Base-by-base conservation (phyloP, 2,888 invertebrate genomes). In the Platycnemis pennipes region DNA sequence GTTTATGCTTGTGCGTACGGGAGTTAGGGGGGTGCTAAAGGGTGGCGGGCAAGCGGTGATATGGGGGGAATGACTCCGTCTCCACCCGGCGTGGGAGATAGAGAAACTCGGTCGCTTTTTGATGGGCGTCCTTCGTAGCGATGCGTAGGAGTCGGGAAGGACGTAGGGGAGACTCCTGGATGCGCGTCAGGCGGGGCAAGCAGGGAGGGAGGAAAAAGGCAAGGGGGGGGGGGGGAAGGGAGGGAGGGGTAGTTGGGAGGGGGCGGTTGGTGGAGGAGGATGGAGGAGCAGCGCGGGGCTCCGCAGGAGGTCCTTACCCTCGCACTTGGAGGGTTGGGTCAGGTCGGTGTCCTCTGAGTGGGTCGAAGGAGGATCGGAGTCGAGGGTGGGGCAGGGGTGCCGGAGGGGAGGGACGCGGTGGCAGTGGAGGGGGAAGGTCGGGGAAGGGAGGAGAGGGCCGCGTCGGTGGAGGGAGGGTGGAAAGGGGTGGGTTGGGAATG, bases 111-210 rank as follows among this genome's bases (percentile, higher is more conserved):
- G 87, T 87, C 87, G 87, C 87, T 87, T 44, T 87, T 87, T 87
- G 87, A 87, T 87, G 87, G 87, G 87, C 87, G 87, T 87, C 87
- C 87, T 87, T 87, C 87, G 87, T 87, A 46, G 87, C 87, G 87
- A 45, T 87, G 87, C 87, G 87, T 87, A 46, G 87, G 87, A 87
- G 87, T 87, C 46, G 87, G 87, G 87, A 87, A 87, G 87, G 87
- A 87, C 87, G 87, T 26, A 42, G 42, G 44, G 63, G 63, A 26
- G n/a, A 13, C 37, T 11, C 8, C 1, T 31, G 37, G 31, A n/a
- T 2, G 26, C 13, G 77, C 77, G 37, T 11, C 1, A 37, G 11
- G 37, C 31, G 37, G 26, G 77, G 69, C 13, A 0, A 16, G 11
- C 37, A 2, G 7, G 77, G 31, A 2, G 11, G 37, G 26, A 26